A percentile compares a stretch with the other conserved stretches of the same genome.
These are phyloP conservation scores for Archegozetes longisetosus DNA, from an alignment of 1,140 invertebrate species.

Conservation along the genomic window DNA sequence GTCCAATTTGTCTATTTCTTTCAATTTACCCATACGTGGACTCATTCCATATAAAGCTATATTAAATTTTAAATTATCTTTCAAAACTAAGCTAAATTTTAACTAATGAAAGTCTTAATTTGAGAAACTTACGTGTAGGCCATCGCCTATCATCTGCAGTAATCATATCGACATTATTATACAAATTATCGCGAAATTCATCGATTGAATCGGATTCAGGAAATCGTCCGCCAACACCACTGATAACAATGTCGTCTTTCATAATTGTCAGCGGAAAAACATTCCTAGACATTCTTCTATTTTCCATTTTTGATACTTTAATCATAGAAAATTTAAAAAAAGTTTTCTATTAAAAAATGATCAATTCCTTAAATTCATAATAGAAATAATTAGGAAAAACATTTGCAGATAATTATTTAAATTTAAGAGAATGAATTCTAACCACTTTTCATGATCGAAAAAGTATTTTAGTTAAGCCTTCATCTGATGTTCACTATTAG, in stretches of 20 bases:
- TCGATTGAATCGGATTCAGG: conserved; percentile 72
- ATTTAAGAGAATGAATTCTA: too few relatives aligned
- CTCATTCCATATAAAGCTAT: conserved; percentile 8
- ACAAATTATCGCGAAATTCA: conserved; percentile 72
- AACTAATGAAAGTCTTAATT: not conserved
- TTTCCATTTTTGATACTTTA: conserved; percentile 7
- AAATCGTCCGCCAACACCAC: conserved; percentile 71
- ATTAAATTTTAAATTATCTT: not conserved
- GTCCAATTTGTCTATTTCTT: conserved; percentile 15
- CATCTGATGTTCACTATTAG: too few relatives aligned
- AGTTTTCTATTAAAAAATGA: too few relatives aligned
- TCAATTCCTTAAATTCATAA: too few relatives aligned
- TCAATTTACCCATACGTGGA: conserved; percentile 13
- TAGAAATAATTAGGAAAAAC: too few relatives aligned
- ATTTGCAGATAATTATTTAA: too few relatives aligned
- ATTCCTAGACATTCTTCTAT: not conserved
- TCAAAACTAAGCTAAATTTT: not conserved
- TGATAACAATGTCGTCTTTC: conserved; percentile 62
- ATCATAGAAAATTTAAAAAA: too few relatives aligned
- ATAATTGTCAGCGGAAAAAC: not conserved
- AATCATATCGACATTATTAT: conserved; percentile 68
- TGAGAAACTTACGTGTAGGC: conserved; percentile 25
- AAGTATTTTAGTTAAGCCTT: too few relatives aligned
- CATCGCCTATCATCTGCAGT: conserved; percentile 70
- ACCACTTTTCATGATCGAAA: too few relatives aligned